Evolutionary conservation across 2,888 invertebrate genomes (phyloP), one percentile per base, ranked within the genome.

Genomic region (Polyommatus iphigenia): DNA sequence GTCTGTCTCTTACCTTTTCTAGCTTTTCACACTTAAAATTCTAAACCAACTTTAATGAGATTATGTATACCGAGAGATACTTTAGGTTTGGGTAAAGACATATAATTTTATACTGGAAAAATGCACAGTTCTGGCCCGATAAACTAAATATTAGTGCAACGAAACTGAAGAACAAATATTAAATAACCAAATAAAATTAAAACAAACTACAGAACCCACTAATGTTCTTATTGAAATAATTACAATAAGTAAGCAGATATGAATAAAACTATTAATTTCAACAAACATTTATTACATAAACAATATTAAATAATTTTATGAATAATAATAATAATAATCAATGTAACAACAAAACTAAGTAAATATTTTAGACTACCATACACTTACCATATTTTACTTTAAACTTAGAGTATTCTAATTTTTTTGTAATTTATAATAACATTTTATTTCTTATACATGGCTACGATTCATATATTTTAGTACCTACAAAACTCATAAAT

Each of bases 241-340:
- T 0, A 41, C 3, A 13, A 46, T 10, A 46, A 10, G 3, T 46
- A 46, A 46, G 46, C 3, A 46, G 3, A 59, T 10, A 29, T 15
- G 7, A 71, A 24, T 32, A 71, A 36, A 71, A 71, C 32, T 36
- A 71, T 71, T 71, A 6, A 71, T 71, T 71, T 32, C 18, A 71
- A 71, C 36, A 71, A 71, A 71, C 8, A 71, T 71, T 71, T 71
- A 71, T 71, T 71, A 71, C 36, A 36, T 71, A 18, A 36, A 36
- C 36, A 71, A 71, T 36, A 71, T 36, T 71, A 32, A 71, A 71
- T 71, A 71, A 36, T 36, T 36, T 71, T 36, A 71, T 71, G 36
- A 71, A 36, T 71, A 32, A 32, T 71, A 32, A 32, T 71, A 32
- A 71, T 71, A 54, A 54, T 59, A 62, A 62, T 10, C 24, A 20